Percentiles rank a stretch among this genome's conserved stretches.
Evolutionary conservation across 1,140 invertebrate genomes (phyloP).

Genomic region (Chymomyza costata): DNA sequence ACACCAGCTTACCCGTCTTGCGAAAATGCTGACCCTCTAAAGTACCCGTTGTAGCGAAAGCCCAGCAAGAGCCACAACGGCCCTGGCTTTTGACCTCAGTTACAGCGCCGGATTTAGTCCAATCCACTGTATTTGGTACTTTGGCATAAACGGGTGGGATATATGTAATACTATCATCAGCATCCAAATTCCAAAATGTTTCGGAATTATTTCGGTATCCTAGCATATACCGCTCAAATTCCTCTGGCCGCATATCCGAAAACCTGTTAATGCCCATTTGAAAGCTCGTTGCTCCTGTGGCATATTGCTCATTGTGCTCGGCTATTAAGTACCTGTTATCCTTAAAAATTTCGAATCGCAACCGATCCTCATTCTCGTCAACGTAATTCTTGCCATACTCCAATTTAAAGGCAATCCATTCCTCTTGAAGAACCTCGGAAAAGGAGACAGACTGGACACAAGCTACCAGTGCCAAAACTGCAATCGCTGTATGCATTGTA

Average conservation of each 20-base stretch:
- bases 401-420: constrained; percentile 70
- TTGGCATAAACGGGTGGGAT: constrained; percentile 82
- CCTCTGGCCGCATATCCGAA: constrained; percentile 87
- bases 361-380: constrained; percentile 83
- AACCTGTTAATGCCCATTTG: constrained; percentile 85
- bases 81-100: constrained; percentile 92
- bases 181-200: constrained; percentile 87
- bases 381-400: constrained; percentile 82
- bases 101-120: constrained; percentile 89
- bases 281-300: constrained; percentile 80
- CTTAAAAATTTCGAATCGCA: constrained; percentile 88
- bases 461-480: neutral
- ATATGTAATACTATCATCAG: constrained; percentile 75
- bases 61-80: constrained; percentile 92
- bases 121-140: constrained; percentile 86
- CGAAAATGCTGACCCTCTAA: constrained; percentile 84
- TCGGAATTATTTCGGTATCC: too few relatives aligned
- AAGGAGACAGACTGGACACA: neutral
- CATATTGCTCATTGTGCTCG: constrained; percentile 84
- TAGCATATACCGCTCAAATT: constrained; percentile 82
- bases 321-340: constrained; percentile 88
- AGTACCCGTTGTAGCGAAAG: constrained; percentile 90
- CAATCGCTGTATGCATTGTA: constrained; percentile 1
- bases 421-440: neutral
- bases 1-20: constrained; percentile 80